Base-by-base conservation (phyloP, 2,797 vertebrate genomes). In the Benthosema pterotum region DNA sequence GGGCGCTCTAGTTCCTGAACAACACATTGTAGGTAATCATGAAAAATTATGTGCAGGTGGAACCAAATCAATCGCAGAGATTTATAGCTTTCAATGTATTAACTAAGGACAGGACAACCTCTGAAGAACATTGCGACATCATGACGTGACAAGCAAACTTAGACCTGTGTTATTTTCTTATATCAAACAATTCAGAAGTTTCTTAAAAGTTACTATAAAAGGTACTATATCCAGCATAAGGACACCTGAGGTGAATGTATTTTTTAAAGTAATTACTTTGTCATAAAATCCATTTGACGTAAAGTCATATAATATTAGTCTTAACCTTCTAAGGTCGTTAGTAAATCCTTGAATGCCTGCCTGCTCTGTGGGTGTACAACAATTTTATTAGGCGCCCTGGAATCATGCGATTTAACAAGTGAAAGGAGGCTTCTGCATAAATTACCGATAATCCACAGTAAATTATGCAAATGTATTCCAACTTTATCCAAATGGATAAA, bases 391-490 rank as follows among this genome's bases (percentile, higher is more conserved):
- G 79, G 72, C 71, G 75, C 83, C 72, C 78, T 80, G 74, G 72
- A 87, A 90, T 86, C 85, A 83, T 87, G 71, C 79, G 87, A 60
- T 79, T 79, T 87, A 83, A 89, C 87, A 92, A 92, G 84, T 87
- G 86, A 84, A 88, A 83, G 87, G 80, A 78, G 71, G 87, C 82
- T 79, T 81, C 73, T 88, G 91, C 89, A 92, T 93, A 91, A 89
- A 92, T 93, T 91, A 91, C 79, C 83, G 88, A 90, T 92, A 92
- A 92, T 92, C 90, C 87, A 74, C 75, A 79, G 79, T 83, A 91
- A 92, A 90, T 90, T 91, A 92, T 92, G 90, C 86, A 85, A 89
- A 92, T 93, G 43, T 91, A 93, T 92, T 89, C 92, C 48, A 79
- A 71, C 60, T 38, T 38, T 38, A 38, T 38, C 8, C 32, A 11